Base-by-base conservation (phyloP, 2,113 vertebrate species). In the Callaeas wilsoni region DNA sequence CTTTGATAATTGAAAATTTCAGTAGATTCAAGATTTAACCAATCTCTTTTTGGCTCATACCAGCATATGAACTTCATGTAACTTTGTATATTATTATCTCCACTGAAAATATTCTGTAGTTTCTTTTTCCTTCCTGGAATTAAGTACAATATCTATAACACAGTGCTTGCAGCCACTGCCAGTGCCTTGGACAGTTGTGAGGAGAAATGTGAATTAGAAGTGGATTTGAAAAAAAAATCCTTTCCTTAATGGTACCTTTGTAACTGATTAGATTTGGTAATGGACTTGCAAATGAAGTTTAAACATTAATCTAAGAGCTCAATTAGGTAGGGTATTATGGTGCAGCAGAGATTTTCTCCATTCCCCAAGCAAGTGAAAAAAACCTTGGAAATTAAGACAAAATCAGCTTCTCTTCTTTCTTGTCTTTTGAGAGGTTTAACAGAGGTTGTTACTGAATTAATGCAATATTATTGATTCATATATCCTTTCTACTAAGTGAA, bases 281-380 rank as follows among this genome's bases (percentile, higher is more conserved):
- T 97, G 93, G 93, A 96, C 92, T 96, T 96, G 93, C 89, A 96
- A 96, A 97, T 97, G 94, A 97, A 95, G 95, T 95, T 97, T 96
- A 97, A 95, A 91, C 92, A 95, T 96, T 97, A 95, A 96, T 97
- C 93, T 95, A 96, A 94, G 76, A 95, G 87, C 95, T 96, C 95
- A 95, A 88, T 96, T 97, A 94, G 75, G 93, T 68, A 75, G 89
- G 75, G 65, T 87, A 84, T 96, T 94, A 93, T 53, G 65, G 94
- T 76, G 50, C 89, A 95, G 90, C 50, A 87, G 87, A 96, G 93
- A 69, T 90, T 80, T 89, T 59, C 44, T 96, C 75, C 87, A 65
- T 75, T 95, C 90, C 92, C 93, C 74, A 85, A 83, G 92, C 83
- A 96, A 83, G 70, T 63, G 44, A 88, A 94, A 93, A 87, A 95